Evolutionary conservation across 2,113 vertebrate genomes (phyloP).

Genomic region (Poecilia latipinna): DNA sequence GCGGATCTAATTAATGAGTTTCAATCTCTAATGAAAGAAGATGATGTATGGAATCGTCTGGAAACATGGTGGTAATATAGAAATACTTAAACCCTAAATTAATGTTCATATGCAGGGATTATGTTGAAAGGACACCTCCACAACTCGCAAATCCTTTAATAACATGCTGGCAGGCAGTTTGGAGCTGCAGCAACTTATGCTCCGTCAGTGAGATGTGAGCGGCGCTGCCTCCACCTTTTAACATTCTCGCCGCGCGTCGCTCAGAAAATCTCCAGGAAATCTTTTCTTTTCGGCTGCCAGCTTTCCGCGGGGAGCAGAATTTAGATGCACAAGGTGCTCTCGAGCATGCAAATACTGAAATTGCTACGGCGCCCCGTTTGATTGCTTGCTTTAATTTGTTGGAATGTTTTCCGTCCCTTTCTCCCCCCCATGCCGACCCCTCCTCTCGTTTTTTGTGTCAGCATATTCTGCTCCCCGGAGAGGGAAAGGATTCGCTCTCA

Average conservation of each 20-base stretch:
- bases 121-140: conserved; percentile 26
- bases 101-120: conserved; percentile 20
- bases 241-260: conserved; percentile 22
- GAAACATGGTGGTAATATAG: conserved; percentile 9
- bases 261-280: conserved; percentile 38
- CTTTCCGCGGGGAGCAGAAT: conserved; percentile 16
- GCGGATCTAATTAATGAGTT: background rate
- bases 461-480: conserved; percentile 42
- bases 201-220: conserved; percentile 34
- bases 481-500: conserved; percentile 14
- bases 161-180: conserved; percentile 14
- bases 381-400: conserved; percentile 62
- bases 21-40: conserved; percentile 5
- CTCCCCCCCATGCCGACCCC: background rate
- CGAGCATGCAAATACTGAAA: conserved; percentile 51
- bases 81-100: conserved; percentile 12
- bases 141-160: conserved; percentile 33
- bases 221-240: conserved; percentile 26
- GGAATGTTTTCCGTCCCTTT: conserved; percentile 12
- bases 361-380: conserved; percentile 42
- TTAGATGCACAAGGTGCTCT: conserved; percentile 20
- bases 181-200: conserved; percentile 13
- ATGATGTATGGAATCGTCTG: background rate
- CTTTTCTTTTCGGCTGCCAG: conserved; percentile 28
- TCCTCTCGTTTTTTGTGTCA: conserved; percentile 38